A percentile compares a stretch with the other conserved stretches of the same genome.
phyloP scores from a whole-genome alignment of 2,797 vertebrate genomes.

The Sebastiscus tertius region DNA sequence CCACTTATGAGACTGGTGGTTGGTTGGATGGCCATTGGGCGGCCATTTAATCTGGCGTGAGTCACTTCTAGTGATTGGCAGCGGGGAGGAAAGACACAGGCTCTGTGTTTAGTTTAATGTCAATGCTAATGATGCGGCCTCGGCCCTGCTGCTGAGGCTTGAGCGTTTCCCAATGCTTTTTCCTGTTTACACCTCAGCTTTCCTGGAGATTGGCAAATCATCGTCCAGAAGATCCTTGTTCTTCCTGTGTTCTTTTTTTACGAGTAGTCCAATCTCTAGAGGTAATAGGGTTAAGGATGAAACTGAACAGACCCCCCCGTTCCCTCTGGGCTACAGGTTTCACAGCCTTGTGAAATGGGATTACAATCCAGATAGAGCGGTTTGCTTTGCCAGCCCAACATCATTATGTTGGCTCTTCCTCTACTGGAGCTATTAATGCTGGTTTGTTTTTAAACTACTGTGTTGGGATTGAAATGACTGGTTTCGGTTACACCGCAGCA shows the following conservation, averaged over 20 bases:
- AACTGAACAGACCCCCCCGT: neutral
- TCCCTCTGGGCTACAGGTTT: constrained; percentile 35
- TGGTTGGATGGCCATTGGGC: constrained; percentile 42
- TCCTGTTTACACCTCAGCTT: constrained; percentile 76
- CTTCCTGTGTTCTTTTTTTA: constrained; percentile 8
- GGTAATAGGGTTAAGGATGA: neutral
- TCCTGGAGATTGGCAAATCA: constrained; percentile 56
- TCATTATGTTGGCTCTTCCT: constrained; percentile 62
- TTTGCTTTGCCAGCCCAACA: constrained; percentile 51
- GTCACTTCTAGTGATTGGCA: constrained; percentile 65
- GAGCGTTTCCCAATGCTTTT: constrained; percentile 64
- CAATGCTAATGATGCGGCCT: constrained; percentile 72
- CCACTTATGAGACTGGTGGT: constrained; percentile 41
- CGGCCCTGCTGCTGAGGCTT: constrained; percentile 54
- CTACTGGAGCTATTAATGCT: constrained; percentile 63
- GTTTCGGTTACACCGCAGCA: constrained; percentile 70
- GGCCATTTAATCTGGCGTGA: constrained; percentile 60
- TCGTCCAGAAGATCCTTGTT: constrained; percentile 8
- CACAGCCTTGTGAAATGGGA: constrained; percentile 43
- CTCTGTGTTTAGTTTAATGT: constrained; percentile 68
- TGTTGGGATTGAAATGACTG: constrained; percentile 58
- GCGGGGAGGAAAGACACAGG: constrained; percentile 43
- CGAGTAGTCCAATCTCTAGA: neutral
- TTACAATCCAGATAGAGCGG: constrained; percentile 38
- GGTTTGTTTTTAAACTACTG: constrained; percentile 69